Base-by-base conservation (phyloP, 2,888 invertebrate species). In the Agonopterix arenella region DNA sequence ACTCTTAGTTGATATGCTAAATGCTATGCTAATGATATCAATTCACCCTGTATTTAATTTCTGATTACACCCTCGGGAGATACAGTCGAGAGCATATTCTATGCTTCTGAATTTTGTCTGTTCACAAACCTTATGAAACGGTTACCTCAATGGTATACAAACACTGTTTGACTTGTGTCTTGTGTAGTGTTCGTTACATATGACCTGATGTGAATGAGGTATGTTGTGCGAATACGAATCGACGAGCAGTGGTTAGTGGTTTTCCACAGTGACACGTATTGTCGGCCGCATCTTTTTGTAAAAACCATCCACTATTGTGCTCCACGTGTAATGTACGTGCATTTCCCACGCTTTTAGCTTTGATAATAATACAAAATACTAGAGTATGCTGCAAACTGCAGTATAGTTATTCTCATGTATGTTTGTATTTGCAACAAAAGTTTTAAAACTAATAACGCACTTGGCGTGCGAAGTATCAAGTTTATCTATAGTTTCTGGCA, bases 201-300 rank as follows among this genome's bases (percentile, higher is more conserved):
- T 28, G 28, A 28, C 28, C 28, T 28, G 28, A 28, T 28, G 28
- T 28, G 28, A 28, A 28, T 28, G 28, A 5, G 28, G 28, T 28
- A 28, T 28, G 28, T 40, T 11, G 40, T 40, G n/a, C 11, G 40
- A 10, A 40, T 40, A 9, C 40, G 11, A n/a, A 11, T 11, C n/a
- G n/a, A 11, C 47, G 46, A 48, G 41, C 47, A 59, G 54, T 68
- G 69, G 73, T 75, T 61, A 57, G 73, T 72, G 75, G 73, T 75
- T 80, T 80, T 76, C 72, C 76, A 74, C 71, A 62, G 68, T 58
- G 61, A 56, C 60, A 53, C 60, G 68, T 63, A 79, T 81, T 83
- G 83, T 81, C 55, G 28, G 61, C 52, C 70, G 57, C 73, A 73
- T 79, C 73, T 83, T 80, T 84, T 81, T 79, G 71, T 82, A 62